A percentile compares a stretch with the other conserved stretches of the same genome.
Evolutionary conservation across 1,140 invertebrate genomes (phyloP).

Genomic region (Neodiprion virginianus): DNA sequence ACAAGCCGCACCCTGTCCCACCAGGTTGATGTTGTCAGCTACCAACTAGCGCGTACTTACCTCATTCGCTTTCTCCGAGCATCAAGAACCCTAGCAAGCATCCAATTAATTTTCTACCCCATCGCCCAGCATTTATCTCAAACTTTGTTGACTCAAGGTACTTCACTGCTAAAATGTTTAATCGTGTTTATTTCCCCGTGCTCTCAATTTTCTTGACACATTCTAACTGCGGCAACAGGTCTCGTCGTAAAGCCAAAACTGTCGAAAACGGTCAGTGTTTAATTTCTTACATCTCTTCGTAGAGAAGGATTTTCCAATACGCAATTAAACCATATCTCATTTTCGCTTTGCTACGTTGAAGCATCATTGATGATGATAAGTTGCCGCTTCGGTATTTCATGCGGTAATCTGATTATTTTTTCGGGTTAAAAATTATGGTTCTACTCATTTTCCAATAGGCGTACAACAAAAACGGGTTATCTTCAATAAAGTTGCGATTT

Average conservation of each 20-base stretch:
- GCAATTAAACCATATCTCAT: not conserved
- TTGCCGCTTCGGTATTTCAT: not conserved
- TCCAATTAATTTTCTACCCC: not conserved
- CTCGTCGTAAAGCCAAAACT: not conserved
- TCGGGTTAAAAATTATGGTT: not conserved
- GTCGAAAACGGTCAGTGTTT: too few relatives aligned
- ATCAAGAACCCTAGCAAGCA: not conserved
- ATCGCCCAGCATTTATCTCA: not conserved
- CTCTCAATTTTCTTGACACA: not conserved
- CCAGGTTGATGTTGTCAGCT: not conserved
- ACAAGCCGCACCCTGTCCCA: slow-evolving; percentile 4
- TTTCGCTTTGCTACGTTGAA: not conserved
- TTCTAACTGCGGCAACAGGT: not conserved
- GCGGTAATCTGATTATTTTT: not conserved
- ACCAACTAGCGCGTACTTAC: not conserved
- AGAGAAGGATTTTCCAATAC: not conserved
- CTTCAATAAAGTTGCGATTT: too few relatives aligned
- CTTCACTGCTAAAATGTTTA: not conserved
- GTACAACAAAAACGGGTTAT: too few relatives aligned
- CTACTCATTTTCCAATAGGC: too few relatives aligned
- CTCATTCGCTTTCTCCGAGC: not conserved
- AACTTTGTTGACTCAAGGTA: not conserved
- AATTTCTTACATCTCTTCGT: not conserved
- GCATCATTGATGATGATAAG: not conserved
- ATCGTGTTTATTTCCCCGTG: not conserved